Conservation (phyloP, 2,113 vertebrate genomes). For the Albula glossodonta region DNA sequence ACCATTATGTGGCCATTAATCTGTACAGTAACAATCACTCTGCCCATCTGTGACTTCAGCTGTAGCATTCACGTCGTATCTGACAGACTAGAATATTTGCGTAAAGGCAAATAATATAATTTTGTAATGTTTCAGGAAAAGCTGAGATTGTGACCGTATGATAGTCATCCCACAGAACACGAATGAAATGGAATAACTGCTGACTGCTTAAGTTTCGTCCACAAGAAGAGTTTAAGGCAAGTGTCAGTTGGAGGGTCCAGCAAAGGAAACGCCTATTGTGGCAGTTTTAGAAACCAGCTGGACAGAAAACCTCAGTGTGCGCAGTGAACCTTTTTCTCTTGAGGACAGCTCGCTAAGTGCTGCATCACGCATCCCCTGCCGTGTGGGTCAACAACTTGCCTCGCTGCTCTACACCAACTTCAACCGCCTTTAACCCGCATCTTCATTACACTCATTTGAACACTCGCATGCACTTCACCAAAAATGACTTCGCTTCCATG, state of each 20-base stretch:
- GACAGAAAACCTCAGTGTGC: conserved; percentile 41
- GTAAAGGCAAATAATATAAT: neutral
- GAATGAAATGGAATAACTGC: conserved; percentile 49
- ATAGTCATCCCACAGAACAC: neutral
- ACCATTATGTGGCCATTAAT: neutral
- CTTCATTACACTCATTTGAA: neutral
- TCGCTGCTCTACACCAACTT: neutral
- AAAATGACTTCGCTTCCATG: no score
- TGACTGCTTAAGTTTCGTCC: conserved; percentile 43
- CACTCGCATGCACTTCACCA: neutral
- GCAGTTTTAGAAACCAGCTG: conserved; percentile 72
- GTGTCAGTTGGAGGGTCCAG: conserved; percentile 59
- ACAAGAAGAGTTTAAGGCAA: conserved; percentile 63
- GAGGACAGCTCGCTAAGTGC: neutral
- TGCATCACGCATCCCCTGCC: neutral
- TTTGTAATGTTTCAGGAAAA: neutral
- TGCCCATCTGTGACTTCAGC: neutral
- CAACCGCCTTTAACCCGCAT: neutral
- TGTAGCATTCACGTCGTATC: neutral
- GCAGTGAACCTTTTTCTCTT: neutral
- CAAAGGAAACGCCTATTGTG: conserved; percentile 73
- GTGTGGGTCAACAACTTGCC: neutral
- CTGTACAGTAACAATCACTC: conserved; percentile 1
- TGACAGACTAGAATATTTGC: neutral
- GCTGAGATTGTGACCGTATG: neutral